Base-by-base conservation (phyloP, 2,888 invertebrate genomes). In the Alloplasta piceator region DNA sequence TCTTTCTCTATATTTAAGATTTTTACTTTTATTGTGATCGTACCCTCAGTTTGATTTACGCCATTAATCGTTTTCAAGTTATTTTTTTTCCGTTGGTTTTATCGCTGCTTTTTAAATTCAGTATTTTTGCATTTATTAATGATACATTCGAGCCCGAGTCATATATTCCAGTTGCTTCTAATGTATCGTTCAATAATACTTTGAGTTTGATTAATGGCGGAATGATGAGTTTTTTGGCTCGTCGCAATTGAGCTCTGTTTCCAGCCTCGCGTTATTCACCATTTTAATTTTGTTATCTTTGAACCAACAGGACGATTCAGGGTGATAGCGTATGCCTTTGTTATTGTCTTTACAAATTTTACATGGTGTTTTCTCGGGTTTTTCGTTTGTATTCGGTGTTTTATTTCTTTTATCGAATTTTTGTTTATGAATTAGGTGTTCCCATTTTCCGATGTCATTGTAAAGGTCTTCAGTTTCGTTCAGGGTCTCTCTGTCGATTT, bases 361-460 rank as follows among this genome's bases (percentile, higher is more conserved):
- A 46, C 80, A 84, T 16, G 82, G 82, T 50, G 16, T 58, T 14
- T 74, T 66, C 10, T 74, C 39, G 43, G 9, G 9, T 50, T 64
- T 56, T 55, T 43, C 26, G 4, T 58, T 68, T 6, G 56, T 68
- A 1, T 52, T 39, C 16, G 50, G 14, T 6, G 6, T 14, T 36
- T 50, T 71, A 10, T 64, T 64, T 60, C 80, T 76, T 72, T 58
- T 79, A 2, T 75, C 50, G 7, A 56, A 67, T 52, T 56, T 78
- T 61, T 68, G 79, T 52, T 83, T 85, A 12, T 80, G 41, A 39
- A 77, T 78, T 46, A 86, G 60, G 66, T 88, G 84, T 85, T 88
- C 86, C 46, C 83, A 76, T 80, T 80, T 85, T 63, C 85, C 84
- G 60, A 89, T 78, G 77, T 88, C 84, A 75, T 86, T 87, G 71